These are phyloP conservation scores for Petromus typicus DNA, from an alignment of 2,113 vertebrate genomes.

Conservation along the genomic window DNA sequence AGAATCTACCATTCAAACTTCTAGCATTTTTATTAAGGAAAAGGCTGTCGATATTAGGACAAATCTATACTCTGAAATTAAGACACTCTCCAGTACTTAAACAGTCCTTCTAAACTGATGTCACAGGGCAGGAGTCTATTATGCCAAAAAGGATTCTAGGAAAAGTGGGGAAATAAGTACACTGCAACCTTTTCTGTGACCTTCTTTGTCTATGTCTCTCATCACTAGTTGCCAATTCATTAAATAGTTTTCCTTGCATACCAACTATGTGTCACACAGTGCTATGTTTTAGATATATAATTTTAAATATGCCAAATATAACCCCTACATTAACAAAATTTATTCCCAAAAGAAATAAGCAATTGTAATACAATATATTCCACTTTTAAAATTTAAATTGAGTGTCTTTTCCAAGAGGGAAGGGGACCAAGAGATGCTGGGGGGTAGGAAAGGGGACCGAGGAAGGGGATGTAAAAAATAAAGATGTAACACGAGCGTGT, in stretches of 20 bases:
- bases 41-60: not conserved
- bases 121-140: too few species aligned
- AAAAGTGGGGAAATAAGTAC: slow-evolving; percentile 42
- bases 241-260: slow-evolving; percentile 35
- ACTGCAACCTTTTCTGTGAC: not conserved
- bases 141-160: not conserved
- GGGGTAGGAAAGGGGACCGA: not conserved
- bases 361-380: not conserved
- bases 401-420: not conserved
- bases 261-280: not conserved
- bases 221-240: slow-evolving; percentile 12
- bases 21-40: slow-evolving; percentile 35
- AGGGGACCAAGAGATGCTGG: not conserved
- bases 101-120: not conserved
- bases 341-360: not conserved
- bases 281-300: not conserved
- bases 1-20: slow-evolving; percentile 29
- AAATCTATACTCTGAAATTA: slow-evolving; percentile 29
- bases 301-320: not conserved
- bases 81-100: not conserved
- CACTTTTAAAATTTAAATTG: not conserved
- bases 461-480: not conserved
- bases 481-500: not conserved
- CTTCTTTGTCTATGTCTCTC: not conserved
- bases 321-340: slow-evolving; percentile 19